Conservation (phyloP, 2,888 invertebrate genomes). For the Ganaspis brasiliensis region DNA sequence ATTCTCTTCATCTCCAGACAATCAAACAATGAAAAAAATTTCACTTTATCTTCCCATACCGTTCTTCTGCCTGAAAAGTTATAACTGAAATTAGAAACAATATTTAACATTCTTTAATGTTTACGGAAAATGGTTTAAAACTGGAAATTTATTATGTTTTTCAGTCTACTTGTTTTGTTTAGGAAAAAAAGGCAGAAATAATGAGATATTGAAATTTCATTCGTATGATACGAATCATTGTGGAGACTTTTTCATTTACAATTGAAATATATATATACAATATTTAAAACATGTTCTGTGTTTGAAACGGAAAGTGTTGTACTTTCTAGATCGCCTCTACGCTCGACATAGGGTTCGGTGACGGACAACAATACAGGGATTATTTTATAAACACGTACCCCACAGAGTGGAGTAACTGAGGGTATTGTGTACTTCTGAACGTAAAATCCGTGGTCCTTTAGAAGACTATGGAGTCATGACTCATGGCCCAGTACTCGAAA, state of each 20-base stretch:
- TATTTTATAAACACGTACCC: slow-evolving; percentile 75
- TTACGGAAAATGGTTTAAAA: too few relatives aligned
- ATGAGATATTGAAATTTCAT: too few relatives aligned
- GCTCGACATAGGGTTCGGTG: slow-evolving; percentile 47
- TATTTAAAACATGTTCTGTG: background rate
- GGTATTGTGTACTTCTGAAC: slow-evolving; percentile 30
- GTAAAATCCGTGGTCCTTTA: slow-evolving; percentile 42
- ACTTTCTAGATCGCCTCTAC: background rate
- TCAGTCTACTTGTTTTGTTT: too few relatives aligned
- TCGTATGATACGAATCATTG: too few relatives aligned
- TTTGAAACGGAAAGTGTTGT: slow-evolving; percentile 7
- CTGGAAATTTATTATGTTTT: too few relatives aligned
- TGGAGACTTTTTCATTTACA: too few relatives aligned
- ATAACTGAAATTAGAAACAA: background rate
- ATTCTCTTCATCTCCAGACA: slow-evolving; percentile 10
- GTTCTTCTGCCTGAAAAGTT: background rate
- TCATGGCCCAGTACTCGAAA: slow-evolving; percentile 54
- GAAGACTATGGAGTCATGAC: slow-evolving; percentile 58
- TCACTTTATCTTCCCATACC: background rate
- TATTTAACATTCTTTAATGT: too few relatives aligned
- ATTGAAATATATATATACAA: background rate
- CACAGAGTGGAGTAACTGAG: slow-evolving; percentile 56
- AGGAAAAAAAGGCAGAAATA: too few relatives aligned
- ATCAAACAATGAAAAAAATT: background rate
- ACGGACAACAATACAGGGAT: slow-evolving; percentile 72